Evolutionary conservation across 2,888 invertebrate species (phyloP).

Genomic region (Pimpla rufipes): DNA sequence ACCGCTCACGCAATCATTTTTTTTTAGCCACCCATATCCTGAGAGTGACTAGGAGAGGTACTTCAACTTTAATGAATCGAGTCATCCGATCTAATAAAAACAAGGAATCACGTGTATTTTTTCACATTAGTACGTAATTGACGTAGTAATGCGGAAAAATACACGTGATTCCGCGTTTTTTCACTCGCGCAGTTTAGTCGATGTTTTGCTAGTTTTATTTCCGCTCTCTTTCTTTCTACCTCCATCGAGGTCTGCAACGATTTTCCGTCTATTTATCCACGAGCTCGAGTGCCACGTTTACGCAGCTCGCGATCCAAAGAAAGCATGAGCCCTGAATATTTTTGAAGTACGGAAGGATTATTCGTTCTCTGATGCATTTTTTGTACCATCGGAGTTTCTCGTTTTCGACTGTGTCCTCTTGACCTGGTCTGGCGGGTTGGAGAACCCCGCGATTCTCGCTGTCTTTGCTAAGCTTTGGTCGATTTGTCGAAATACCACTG

Average conservation of each 20-base stretch:
- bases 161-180: neutral
- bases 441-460: no score
- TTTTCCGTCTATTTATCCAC: slow-evolving; percentile 49
- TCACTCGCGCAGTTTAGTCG: neutral
- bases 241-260: neutral
- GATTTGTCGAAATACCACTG: slow-evolving; percentile 58
- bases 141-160: slow-evolving; percentile 5
- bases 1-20: neutral
- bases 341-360: slow-evolving; percentile 75
- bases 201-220: neutral
- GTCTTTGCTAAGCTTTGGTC: slow-evolving; percentile 24
- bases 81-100: slow-evolving; percentile 5
- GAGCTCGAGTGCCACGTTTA: slow-evolving; percentile 62
- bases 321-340: slow-evolving; percentile 73
- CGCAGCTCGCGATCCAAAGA: slow-evolving; percentile 70
- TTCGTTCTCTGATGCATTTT: slow-evolving; percentile 73
- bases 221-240: neutral
- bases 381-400: slow-evolving; percentile 75
- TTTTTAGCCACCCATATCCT: neutral
- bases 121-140: no score
- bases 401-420: slow-evolving; percentile 17
- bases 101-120: no score
- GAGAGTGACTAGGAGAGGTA: neutral
- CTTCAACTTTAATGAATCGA: slow-evolving; percentile 14
- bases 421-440: neutral